phyloP scores from a whole-genome alignment of 2,888 invertebrate genomes.

The Tuta absoluta region DNA sequence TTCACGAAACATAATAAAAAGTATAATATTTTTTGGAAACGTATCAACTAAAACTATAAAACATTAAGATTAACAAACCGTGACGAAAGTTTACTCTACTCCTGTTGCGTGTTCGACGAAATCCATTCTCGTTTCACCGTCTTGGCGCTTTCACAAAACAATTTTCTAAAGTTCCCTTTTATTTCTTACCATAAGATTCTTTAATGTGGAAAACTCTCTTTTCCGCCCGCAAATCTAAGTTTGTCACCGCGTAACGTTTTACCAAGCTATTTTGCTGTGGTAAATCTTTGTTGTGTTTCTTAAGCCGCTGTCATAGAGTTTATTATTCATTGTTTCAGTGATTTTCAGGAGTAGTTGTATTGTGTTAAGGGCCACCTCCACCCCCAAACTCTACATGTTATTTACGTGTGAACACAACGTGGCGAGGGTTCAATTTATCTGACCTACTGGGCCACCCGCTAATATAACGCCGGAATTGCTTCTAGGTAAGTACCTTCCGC shows the following conservation, averaged over 20 bases:
- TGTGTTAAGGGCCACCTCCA: constrained; percentile 50
- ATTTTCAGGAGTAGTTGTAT: constrained; percentile 27
- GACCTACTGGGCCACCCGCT: constrained; percentile 79
- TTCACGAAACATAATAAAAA: constrained; percentile 11
- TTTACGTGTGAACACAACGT: constrained; percentile 80
- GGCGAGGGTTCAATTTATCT: constrained; percentile 80
- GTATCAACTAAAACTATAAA: constrained; percentile 62
- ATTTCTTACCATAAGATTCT: constrained; percentile 50
- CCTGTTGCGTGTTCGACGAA: constrained; percentile 73
- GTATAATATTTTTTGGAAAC: constrained; percentile 34
- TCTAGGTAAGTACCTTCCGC: constrained; percentile 47
- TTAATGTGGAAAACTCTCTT: constrained; percentile 50
- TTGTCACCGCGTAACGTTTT: constrained; percentile 54
- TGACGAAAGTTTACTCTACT: constrained; percentile 74
- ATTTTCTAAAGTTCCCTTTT: constrained; percentile 41
- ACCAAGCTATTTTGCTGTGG: constrained; percentile 38
- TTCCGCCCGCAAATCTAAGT: constrained; percentile 56
- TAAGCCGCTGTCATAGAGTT: background rate
- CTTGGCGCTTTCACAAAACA: constrained; percentile 38
- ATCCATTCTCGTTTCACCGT: constrained; percentile 63
- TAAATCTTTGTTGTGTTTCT: background rate
- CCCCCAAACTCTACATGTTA: constrained; percentile 77
- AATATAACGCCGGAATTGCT: constrained; percentile 73
- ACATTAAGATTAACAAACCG: constrained; percentile 72
- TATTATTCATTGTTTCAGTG: background rate